Percentiles rank a stretch among this genome's conserved stretches.
phyloP scores from a whole-genome alignment of 2,113 vertebrate species.

The Thermophis baileyi region DNA sequence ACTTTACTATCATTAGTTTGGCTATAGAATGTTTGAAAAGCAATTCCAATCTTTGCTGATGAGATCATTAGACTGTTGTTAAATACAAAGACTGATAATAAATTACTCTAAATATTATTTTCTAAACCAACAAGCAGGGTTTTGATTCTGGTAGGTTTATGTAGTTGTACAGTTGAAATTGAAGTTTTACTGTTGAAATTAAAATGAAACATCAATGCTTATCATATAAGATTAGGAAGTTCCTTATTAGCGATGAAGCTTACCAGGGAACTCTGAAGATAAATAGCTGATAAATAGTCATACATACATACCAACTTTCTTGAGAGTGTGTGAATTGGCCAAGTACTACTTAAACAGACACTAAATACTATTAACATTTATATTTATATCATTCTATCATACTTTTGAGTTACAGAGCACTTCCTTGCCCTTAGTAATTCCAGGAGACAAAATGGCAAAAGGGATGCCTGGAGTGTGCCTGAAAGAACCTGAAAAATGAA shows the following conservation, averaged over 20 bases:
- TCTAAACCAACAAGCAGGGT: not conserved
- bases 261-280: not conserved
- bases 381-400: not conserved
- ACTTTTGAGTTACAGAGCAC: not conserved
- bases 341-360: not conserved
- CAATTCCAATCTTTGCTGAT: not conserved
- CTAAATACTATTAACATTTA: not conserved
- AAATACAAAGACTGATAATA: constrained; percentile 11
- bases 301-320: not conserved
- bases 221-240: not conserved
- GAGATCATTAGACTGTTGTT: not conserved
- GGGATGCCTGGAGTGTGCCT: not conserved
- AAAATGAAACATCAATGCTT: not conserved
- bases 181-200: not conserved
- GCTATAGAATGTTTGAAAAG: constrained; percentile 15
- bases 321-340: not conserved
- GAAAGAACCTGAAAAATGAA: not conserved
- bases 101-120: not conserved
- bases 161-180: not conserved
- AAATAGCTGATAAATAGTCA: not conserved
- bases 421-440: not conserved
- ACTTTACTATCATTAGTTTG: constrained; percentile 16
- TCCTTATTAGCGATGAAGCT: not conserved
- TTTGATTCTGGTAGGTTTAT: not conserved
- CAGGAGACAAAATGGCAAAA: not conserved